phyloP scores from a whole-genome alignment of 1,140 invertebrate species.

The Maniola jurtina region DNA sequence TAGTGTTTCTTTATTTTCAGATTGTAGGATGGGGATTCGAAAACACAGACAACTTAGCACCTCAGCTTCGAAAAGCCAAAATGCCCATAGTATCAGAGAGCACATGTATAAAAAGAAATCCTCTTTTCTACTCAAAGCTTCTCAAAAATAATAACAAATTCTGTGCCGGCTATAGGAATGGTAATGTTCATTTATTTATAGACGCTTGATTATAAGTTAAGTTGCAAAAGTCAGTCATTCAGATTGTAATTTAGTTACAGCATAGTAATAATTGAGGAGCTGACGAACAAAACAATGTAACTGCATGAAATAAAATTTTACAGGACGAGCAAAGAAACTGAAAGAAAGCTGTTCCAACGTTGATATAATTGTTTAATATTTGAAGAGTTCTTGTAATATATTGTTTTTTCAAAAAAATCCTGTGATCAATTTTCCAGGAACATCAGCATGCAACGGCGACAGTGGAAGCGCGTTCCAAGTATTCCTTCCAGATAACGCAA shows the following conservation, averaged over 20 bases:
- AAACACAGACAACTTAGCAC: constrained; percentile 42
- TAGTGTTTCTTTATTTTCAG: constrained; percentile 31
- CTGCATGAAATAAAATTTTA: no score
- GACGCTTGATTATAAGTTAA: no score
- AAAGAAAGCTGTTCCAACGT: no score
- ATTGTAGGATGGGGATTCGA: constrained; percentile 66
- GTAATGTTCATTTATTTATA: constrained; percentile 25
- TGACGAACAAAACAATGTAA: no score
- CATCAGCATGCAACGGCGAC: constrained; percentile 61
- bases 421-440: constrained; percentile 31
- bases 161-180: constrained; percentile 59
- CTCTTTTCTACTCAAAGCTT: constrained; percentile 52
- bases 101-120: constrained; percentile 54
- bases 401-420: neutral
- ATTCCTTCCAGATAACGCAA: constrained; percentile 32
- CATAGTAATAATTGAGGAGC: no score
- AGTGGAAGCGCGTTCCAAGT: constrained; percentile 56
- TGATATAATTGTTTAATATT: no score
- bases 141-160: constrained; percentile 47
- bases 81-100: constrained; percentile 54
- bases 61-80: constrained; percentile 41
- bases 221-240: no score
- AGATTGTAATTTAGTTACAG: no score
- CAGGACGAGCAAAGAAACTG: no score
- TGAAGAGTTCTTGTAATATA: no score